These are phyloP conservation scores for Protonemura montana DNA, from an alignment of 2,888 invertebrate genomes.

Conservation along the genomic window DNA sequence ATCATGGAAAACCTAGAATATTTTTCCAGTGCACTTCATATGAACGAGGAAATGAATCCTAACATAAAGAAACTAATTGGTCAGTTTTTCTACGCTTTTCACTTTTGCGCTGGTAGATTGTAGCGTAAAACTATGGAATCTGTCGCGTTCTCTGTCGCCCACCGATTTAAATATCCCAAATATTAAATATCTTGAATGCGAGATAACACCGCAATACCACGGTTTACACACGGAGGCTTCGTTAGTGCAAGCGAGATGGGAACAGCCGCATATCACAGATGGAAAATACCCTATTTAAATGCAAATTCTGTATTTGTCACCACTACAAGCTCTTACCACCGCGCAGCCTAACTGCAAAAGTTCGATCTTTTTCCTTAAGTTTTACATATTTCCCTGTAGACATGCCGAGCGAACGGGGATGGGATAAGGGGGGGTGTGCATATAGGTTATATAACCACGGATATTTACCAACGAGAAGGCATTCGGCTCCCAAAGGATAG, in stretches of 20 bases:
- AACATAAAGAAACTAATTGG: not conserved
- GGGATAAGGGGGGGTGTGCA: slow-evolving; percentile 1
- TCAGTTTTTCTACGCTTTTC: not conserved
- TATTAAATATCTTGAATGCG: slow-evolving; percentile 19
- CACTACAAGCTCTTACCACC: slow-evolving; percentile 38
- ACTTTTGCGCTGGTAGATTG: not conserved
- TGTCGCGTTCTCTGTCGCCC: not conserved
- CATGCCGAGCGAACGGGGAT: slow-evolving; percentile 33
- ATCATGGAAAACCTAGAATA: not conserved
- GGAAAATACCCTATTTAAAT: slow-evolving; percentile 73
- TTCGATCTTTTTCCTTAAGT: slow-evolving; percentile 49
- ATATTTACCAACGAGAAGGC: slow-evolving; percentile 32
- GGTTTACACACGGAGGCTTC: not conserved
- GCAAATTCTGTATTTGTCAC: slow-evolving; percentile 62
- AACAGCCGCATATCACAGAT: slow-evolving; percentile 60
- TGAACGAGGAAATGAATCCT: not conserved
- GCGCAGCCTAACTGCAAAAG: slow-evolving; percentile 43
- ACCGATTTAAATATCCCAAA: not conserved
- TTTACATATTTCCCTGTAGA: slow-evolving; percentile 49
- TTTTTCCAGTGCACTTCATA: not conserved
- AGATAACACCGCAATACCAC: slow-evolving; percentile 55
- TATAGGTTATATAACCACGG: slow-evolving; percentile 33
- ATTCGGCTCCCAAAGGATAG: slow-evolving; percentile 18
- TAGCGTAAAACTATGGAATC: not conserved
- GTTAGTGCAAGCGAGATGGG: slow-evolving; percentile 57